These are phyloP conservation scores for Babyrousa celebensis DNA, from an alignment of 2,797 vertebrate species.

Conservation along the genomic window DNA sequence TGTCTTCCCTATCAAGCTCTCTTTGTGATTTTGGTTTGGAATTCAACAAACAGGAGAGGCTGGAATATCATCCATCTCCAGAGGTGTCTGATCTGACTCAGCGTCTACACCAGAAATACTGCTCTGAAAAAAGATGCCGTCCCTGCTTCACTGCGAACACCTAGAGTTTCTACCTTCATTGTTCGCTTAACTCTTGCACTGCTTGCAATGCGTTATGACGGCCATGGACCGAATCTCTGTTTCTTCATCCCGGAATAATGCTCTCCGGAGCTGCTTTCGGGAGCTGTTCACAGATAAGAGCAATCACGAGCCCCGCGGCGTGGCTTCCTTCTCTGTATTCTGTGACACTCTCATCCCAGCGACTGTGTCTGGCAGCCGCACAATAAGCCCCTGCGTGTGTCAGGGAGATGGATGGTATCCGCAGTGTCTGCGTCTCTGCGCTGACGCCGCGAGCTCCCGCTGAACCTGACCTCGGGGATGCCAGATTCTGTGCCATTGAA, in stretches of 20 bases:
- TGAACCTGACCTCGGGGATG: constrained; percentile 87
- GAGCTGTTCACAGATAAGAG: constrained; percentile 85
- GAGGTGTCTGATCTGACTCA: constrained; percentile 82
- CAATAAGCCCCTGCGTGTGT: constrained; percentile 96
- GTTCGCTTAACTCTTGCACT: constrained; percentile 23
- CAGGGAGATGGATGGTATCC: constrained; percentile 99
- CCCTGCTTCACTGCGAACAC: constrained; percentile 39
- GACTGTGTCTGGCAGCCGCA: constrained; percentile 96
- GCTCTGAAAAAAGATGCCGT: constrained; percentile 68
- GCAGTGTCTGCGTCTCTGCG: constrained; percentile 94
- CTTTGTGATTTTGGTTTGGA: constrained; percentile 76
- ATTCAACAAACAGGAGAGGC: constrained; percentile 16
- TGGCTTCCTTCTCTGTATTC: constrained; percentile 94
- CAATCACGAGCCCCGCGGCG: constrained; percentile 75
- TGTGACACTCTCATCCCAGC: constrained; percentile 94
- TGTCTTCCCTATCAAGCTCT: constrained; percentile 61
- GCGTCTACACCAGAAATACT: constrained; percentile 1
- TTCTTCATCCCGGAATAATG: constrained; percentile 79
- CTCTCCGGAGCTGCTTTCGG: constrained; percentile 40
- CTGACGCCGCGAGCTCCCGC: constrained; percentile 85
- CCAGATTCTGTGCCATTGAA: constrained; percentile 84
- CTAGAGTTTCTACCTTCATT: not conserved
- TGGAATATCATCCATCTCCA: constrained; percentile 71
- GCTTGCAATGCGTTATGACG: not conserved
- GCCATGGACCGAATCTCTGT: constrained; percentile 62